phyloP scores from a whole-genome alignment of 2,888 invertebrate genomes.

The Galeruca laticollis region DNA sequence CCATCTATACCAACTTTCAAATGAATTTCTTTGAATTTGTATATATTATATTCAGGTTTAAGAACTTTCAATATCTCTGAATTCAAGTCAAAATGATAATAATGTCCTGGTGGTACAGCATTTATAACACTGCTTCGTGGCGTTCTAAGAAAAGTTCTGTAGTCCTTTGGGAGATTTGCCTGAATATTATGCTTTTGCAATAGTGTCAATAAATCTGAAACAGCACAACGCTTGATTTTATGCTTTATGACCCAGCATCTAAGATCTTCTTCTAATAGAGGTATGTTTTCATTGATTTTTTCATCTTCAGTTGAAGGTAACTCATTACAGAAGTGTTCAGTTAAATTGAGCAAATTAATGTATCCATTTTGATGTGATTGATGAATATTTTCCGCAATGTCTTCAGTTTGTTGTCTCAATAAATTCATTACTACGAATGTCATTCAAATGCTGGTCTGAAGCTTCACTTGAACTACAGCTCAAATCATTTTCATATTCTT shows the following conservation, averaged over 20 bases:
- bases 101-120: slow-evolving; percentile 19
- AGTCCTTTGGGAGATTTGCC: slow-evolving; percentile 16
- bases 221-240: slow-evolving; percentile 21
- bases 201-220: slow-evolving; percentile 21
- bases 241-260: slow-evolving; percentile 18
- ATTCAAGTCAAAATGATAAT: slow-evolving; percentile 19
- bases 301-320: slow-evolving; percentile 10
- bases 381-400: too few relatives aligned
- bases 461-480: too few relatives aligned
- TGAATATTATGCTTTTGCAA: slow-evolving; percentile 19
- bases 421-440: too few relatives aligned
- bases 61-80: slow-evolving; percentile 20
- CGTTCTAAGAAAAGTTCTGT: slow-evolving; percentile 3
- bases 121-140: slow-evolving; percentile 15
- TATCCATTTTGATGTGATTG: too few relatives aligned
- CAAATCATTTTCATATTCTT: too few relatives aligned
- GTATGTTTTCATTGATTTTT: slow-evolving; percentile 13
- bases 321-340: slow-evolving; percentile 1
- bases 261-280: slow-evolving; percentile 18
- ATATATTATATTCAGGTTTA: slow-evolving; percentile 16
- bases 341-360: too few relatives aligned
- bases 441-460: too few relatives aligned
- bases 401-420: too few relatives aligned
- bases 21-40: slow-evolving; percentile 12
- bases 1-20: slow-evolving; percentile 18